These are phyloP conservation scores for Sebastes reedi DNA, from an alignment of 2,797 vertebrate species.

Conservation along the genomic window DNA sequence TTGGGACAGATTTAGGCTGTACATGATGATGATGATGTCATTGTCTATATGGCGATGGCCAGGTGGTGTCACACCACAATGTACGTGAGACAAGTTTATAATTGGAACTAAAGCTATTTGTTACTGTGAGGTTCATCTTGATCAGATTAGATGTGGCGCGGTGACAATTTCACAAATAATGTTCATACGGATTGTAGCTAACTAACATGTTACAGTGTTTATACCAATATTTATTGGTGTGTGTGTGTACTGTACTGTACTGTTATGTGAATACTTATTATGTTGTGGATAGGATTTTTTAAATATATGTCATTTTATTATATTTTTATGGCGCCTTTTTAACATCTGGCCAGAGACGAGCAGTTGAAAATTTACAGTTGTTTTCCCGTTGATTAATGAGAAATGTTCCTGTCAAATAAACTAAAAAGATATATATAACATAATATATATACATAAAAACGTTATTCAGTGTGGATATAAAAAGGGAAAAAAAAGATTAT, in stretches of 20 bases:
- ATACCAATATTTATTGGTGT: neutral
- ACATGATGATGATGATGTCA: slow-evolving; percentile 7
- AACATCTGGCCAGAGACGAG: neutral
- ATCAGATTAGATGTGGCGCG: neutral
- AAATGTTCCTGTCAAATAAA: neutral
- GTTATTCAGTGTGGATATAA: neutral
- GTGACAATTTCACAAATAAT: neutral
- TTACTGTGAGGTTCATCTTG: neutral
- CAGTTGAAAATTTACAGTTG: neutral
- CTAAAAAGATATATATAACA: neutral
- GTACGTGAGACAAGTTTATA: neutral
- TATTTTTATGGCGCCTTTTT: neutral
- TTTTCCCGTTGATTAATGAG: neutral
- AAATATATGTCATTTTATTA: neutral
- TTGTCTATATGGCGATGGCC: neutral
- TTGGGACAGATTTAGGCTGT: slow-evolving; percentile 8
- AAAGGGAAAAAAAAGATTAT: neutral
- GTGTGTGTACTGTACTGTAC: neutral
- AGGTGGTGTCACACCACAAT: neutral
- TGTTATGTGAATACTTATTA: neutral
- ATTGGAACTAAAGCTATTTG: neutral
- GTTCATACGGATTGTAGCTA: neutral
- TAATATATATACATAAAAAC: neutral
- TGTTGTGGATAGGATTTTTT: neutral
- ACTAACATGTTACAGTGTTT: neutral